A percentile compares a stretch with the other conserved stretches of the same genome.
Evolutionary conservation across 2,113 vertebrate genomes (phyloP).

Genomic region (Coryphaenoides rupestris): DNA sequence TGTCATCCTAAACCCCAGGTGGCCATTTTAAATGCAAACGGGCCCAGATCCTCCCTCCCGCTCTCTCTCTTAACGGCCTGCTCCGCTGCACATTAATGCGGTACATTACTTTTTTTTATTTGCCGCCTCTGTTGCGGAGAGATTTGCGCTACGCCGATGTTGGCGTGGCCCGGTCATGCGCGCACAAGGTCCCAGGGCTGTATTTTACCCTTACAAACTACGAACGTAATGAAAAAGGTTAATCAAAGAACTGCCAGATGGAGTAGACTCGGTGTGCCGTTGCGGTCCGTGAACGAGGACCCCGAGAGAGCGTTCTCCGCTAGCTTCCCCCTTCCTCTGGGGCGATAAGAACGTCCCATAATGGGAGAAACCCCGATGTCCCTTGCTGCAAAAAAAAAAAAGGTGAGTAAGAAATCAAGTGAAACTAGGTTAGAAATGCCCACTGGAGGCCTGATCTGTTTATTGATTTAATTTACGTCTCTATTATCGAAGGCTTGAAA

Average conservation of each 20-base stretch:
- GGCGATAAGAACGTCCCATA: conserved; percentile 26
- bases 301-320: conserved; percentile 18
- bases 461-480: neutral
- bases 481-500: neutral
- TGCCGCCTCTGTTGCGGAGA: neutral
- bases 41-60: no score
- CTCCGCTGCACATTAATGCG: conserved; percentile 7
- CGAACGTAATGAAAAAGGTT: conserved; percentile 37
- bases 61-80: conserved; percentile 9
- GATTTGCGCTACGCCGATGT: no score
- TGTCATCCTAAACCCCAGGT: conserved; percentile 10
- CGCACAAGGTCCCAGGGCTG: conserved; percentile 11
- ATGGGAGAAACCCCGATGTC: conserved; percentile 5
- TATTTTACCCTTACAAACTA: conserved; percentile 37
- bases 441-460: neutral
- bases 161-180: no score
- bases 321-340: conserved; percentile 25
- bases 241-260: conserved; percentile 23
- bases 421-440: conserved; percentile 9
- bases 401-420: conserved; percentile 1
- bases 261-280: conserved; percentile 1
- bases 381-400: conserved; percentile 19
- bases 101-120: no score
- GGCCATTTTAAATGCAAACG: conserved; percentile 34
- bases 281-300: conserved; percentile 21